Base-by-base conservation (phyloP, 2,797 vertebrate genomes). In the Anguilla obscura region DNA sequence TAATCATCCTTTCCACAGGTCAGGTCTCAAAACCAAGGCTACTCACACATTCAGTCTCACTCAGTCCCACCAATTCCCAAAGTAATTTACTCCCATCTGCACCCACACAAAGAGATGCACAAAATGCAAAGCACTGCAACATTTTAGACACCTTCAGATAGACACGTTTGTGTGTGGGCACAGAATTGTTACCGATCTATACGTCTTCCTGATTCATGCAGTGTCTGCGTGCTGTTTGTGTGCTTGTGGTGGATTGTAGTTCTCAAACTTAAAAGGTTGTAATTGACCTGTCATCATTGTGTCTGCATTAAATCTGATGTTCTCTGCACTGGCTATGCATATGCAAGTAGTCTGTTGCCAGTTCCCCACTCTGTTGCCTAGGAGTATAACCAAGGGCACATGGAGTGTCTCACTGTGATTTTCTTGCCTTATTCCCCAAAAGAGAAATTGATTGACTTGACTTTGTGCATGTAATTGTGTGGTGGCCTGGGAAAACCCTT, bases 391-490 rank as follows among this genome's bases (percentile, higher is more conserved):
- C 27, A 85, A 85, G 84, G 84, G 50, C 30, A 30, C 54, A 58
- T 60, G 24, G 82, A 30, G 27, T 27, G n/a, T 30, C 52, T 56
- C n/a, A 16, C 45, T 84, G 30, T 18, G 9, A 48, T 60, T 58
- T 16, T 60, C 14, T 10, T 85, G 27, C 84, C 33, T 58, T 58
- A 33, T 85, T 56, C 24, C 76, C 40, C 79, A 82, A 52, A 83
- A 83, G 21, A 83, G 7, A 24, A 80, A 80, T 21, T 80, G 76
- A 83, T 83, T 83, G 80, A 48, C 80, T 52, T 83, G 40, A 52
- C 10, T 82, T 82, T 50, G 50, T 48, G 36, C 80, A n/a, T 83
- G 50, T 52, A 40, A 76, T 76, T 76, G 30, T 76, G 50, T 52
- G 50, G 7, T 52, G 50, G 10, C 50, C 50, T 52, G 10, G 50